Evolutionary conservation across 2,797 vertebrate species (phyloP), one percentile per base, ranked within the genome.

Genomic region (Sus cebifrons): DNA sequence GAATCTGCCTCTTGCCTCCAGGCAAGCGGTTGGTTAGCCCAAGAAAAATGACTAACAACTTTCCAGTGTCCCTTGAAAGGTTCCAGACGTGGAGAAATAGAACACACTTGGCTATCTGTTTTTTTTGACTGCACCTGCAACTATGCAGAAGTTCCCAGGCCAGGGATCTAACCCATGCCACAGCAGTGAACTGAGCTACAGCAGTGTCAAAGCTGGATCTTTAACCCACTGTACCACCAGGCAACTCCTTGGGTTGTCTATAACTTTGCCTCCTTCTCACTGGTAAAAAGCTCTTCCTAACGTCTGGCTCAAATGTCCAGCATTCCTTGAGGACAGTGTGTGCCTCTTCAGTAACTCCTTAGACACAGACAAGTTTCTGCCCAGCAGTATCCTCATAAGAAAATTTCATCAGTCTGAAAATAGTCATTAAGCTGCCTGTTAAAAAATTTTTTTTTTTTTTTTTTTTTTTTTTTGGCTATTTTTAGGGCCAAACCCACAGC

Each of bases 351-450:
- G 58, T 52, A 27, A 27, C 62, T 36, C 75, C 79, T 89, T 23
- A 87, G 52, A 96, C n/a, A 58, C 67, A 56, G 17, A 86, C 36
- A 85, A 15, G 44, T 18, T 93, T 89, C 94, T 89, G 49, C 77
- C 94, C 86, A 91, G 82, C 67, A 65, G 56, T 62, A 71, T 77
- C 40, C 75, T 96, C 86, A 73, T 67, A 32, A 93, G 81, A 88
- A 86, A 65, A 93, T 71, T 29, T 60, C 86, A 78, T 87, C 93
- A 49, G 15, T 73, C 85, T 93, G 82, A 56, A 95, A 95, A 94
- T 1, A 77, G 71, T 73, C 67, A 81, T 49, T 65, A 85, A 91
- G 36, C 40, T 90, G 73, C 40, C 86, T 83, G 86, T 84, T 40
- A 84, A 58, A 52, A 32, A n/a, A n/a, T 32, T 32, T 49, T 49